Evolutionary conservation across 2,797 vertebrate genomes (phyloP).

Genomic region (Gastrophryne carolinensis): DNA sequence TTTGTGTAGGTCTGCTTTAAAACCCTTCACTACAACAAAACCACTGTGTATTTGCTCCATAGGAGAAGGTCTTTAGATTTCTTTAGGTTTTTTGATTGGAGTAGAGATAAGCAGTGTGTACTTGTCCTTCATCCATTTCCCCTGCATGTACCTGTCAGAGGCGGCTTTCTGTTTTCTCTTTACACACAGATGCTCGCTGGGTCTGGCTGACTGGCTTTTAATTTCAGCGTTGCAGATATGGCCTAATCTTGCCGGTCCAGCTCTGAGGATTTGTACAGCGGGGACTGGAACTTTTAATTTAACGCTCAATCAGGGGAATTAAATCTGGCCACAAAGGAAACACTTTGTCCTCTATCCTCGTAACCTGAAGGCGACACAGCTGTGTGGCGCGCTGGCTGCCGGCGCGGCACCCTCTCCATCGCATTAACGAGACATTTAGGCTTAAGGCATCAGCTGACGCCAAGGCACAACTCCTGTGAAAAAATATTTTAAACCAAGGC

Average conservation of each 20-base stretch:
- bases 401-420: not conserved
- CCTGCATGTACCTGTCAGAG: not conserved
- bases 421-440: slow-evolving; percentile 13
- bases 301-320: slow-evolving; percentile 27
- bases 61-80: too few species aligned
- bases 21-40: too few species aligned
- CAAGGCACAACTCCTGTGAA: slow-evolving; percentile 5
- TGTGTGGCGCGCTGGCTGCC: slow-evolving; percentile 18
- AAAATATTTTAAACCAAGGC: not conserved
- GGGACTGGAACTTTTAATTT: slow-evolving; percentile 20
- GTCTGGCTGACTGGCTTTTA: not conserved
- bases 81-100: too few species aligned
- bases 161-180: not conserved
- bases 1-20: too few species aligned
- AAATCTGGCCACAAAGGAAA: slow-evolving; percentile 28
- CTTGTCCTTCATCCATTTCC: too few species aligned
- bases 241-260: slow-evolving; percentile 13
- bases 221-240: not conserved
- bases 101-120: too few species aligned
- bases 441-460: slow-evolving; percentile 22
- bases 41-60: too few species aligned
- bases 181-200: not conserved
- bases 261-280: not conserved
- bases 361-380: slow-evolving; percentile 31
- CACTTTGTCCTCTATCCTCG: slow-evolving; percentile 22